A percentile compares a stretch with the other conserved stretches of the same genome.
Evolutionary conservation across 2,797 vertebrate genomes (phyloP).

Genomic region (Squalus acanthias): DNA sequence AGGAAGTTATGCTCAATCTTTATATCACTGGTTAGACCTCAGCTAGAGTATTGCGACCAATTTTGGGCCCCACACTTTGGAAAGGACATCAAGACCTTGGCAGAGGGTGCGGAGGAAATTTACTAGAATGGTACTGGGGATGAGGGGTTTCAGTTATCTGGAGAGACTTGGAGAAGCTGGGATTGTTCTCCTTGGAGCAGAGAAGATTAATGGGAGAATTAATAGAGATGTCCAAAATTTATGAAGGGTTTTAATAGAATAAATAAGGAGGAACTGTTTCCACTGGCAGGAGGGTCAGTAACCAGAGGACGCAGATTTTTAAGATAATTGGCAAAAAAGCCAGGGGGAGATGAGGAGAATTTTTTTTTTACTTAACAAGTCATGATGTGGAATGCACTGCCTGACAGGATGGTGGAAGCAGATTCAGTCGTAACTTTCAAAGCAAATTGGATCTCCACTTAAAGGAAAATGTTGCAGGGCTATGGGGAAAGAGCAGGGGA

Average conservation of each 20-base stretch:
- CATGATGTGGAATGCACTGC: background rate
- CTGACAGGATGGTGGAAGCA: background rate
- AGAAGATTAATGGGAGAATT: background rate
- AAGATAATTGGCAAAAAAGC: background rate
- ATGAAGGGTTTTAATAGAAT: background rate
- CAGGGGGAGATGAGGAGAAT: background rate
- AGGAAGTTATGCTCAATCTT: no score
- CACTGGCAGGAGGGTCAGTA: background rate
- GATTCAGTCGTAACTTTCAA: background rate
- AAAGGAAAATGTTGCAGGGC: background rate
- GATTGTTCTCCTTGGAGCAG: background rate
- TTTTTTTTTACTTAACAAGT: background rate
- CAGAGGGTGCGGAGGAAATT: background rate
- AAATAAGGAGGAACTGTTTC: background rate
- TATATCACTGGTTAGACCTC: no score
- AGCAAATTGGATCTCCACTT: background rate
- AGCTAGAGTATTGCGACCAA: background rate
- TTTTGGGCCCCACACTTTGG: background rate
- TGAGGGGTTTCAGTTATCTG: no score
- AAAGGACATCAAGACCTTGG: background rate
- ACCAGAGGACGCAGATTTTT: background rate
- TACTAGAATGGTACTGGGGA: no score
- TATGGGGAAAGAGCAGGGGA: background rate
- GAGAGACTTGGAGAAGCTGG: no score
- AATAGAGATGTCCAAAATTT: background rate